Base-by-base conservation (phyloP, 2,113 vertebrate species). In the Phyllostomus hastatus region DNA sequence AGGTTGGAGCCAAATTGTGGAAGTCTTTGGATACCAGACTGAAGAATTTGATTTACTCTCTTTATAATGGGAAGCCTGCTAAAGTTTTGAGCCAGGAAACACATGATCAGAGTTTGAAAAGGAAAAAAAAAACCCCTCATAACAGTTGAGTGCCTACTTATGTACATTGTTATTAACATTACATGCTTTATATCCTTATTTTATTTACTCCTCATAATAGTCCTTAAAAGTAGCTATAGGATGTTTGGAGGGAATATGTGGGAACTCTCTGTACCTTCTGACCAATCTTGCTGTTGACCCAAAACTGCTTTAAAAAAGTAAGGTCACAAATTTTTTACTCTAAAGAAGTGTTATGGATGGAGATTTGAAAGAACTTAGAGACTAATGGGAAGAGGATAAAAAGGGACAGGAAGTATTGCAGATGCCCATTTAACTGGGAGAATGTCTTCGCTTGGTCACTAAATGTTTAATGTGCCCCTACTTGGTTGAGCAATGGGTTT, bases 41-140 rank as follows among this genome's bases (percentile, higher is more conserved):
- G 15, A 75, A 96, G 24, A 85, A 17, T 95, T 91, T 86, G 66
- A 89, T 78, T 88, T 84, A 66, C 52, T 88, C 22, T 91, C 9
- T 66, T 22, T 86, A 5, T 75, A 43, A 31, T 61, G 19, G 19
- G 46, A 81, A 88, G 41, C 22, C 66, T 79, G 66, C 81, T 91
- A 91, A n/a, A 79, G 33, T 69, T 95, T 82, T 69, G 79, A 95
- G 81, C 24, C 28, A 84, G 82, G 70, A 59, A 87, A 75, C 88
- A 52, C 35, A 46, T 50, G 16, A 82, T 87, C 84, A 90, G 66
- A 91, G 38, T 94, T 92, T 70, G 26, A 70, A 92, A 86, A 84
- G 48, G 33, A 5, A n/a, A 50, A 50, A 83, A 5, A 28, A 54
- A n/a, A 35, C 15, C 57, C 57, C 3, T 79, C 12, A 20, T 7